Conservation (phyloP, 92 coral and sea anemone species). For the Porites evermanni region DNA sequence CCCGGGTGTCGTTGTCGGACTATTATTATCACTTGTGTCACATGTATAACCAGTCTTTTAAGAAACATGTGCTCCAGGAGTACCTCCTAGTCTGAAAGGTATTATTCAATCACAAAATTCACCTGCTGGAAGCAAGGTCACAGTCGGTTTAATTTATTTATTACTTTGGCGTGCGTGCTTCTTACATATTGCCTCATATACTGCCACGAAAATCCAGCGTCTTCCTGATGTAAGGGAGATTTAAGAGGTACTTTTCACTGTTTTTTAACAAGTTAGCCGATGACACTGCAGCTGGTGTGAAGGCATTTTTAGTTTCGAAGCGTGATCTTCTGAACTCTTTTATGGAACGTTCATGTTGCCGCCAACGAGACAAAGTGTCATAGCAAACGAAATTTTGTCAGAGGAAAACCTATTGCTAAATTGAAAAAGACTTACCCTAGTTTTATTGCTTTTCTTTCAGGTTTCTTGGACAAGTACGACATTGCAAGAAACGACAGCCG, state of each 20-base stretch:
- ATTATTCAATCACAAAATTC: not conserved
- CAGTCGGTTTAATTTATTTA: not conserved
- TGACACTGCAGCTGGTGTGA: no score
- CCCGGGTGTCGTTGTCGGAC: not conserved
- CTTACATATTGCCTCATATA: not conserved
- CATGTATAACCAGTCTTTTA: not conserved
- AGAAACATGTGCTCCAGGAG: constrained; percentile 17
- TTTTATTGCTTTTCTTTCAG: constrained; percentile 18
- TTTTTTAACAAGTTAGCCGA: not conserved
- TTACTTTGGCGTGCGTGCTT: not conserved
- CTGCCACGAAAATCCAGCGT: not conserved
- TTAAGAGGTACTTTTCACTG: not conserved
- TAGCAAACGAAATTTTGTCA: no score
- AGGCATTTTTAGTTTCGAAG: no score
- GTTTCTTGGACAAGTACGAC: not conserved
- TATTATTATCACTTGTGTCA: not conserved
- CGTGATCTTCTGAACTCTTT: no score
- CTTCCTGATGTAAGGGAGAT: not conserved
- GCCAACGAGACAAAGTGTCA: no score
- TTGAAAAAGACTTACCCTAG: no score
- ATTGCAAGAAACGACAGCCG: not conserved
- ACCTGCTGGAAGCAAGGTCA: constrained; percentile 1
- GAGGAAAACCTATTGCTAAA: not conserved
- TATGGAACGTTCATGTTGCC: no score
- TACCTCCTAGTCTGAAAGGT: not conserved